Evolutionary conservation across 2,797 vertebrate species (phyloP).

Genomic region (Trachops cirrhosus): DNA sequence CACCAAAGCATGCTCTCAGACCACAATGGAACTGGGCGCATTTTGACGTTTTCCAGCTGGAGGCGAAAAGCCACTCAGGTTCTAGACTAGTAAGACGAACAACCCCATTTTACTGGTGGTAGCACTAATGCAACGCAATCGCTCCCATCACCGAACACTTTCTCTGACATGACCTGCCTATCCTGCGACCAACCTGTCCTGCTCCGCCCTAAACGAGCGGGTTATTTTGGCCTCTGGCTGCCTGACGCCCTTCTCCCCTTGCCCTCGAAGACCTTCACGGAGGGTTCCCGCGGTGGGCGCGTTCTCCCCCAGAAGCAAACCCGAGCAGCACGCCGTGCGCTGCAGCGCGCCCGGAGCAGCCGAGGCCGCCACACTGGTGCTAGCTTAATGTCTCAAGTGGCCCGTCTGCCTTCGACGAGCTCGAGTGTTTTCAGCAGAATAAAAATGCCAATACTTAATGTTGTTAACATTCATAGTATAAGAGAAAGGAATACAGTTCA

Average conservation of each 20-base stretch:
- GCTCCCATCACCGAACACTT: background rate
- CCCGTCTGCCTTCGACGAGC: background rate
- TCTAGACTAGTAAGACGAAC: background rate
- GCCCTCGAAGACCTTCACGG: background rate
- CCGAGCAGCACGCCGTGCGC: background rate
- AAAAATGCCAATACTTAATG: background rate
- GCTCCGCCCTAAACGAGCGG: background rate
- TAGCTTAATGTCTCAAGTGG: background rate
- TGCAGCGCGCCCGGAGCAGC: background rate
- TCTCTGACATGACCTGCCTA: background rate
- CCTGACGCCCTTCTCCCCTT: background rate
- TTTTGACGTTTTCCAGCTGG: background rate
- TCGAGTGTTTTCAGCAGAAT: background rate
- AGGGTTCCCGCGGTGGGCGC: background rate
- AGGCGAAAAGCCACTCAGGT: background rate
- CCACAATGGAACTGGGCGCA: background rate
- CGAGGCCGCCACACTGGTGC: background rate
- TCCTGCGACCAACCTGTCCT: background rate
- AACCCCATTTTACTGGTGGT: background rate
- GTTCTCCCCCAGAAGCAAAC: background rate
- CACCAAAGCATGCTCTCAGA: background rate
- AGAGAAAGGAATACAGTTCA: background rate
- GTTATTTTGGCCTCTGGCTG: background rate
- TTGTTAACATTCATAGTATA: background rate
- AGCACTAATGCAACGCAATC: background rate